phyloP scores from a whole-genome alignment of 2,888 invertebrate species.

The Formica aserva region DNA sequence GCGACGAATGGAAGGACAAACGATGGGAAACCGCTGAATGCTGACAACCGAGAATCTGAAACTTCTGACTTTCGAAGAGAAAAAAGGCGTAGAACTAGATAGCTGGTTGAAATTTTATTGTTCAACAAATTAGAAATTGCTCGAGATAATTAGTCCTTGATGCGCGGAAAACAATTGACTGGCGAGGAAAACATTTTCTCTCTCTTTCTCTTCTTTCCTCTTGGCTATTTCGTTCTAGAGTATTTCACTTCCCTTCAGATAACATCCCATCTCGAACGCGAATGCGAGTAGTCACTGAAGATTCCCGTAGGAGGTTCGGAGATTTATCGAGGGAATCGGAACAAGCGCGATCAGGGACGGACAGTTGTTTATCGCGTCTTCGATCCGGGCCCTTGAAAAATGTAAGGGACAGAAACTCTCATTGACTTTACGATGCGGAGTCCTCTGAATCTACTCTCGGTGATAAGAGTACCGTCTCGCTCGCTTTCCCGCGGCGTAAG shows the following conservation, averaged over 20 bases:
- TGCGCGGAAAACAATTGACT: conserved; percentile 16
- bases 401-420: conserved; percentile 65
- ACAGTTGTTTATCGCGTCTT: conserved; percentile 64
- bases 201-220: background rate
- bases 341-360: conserved; percentile 47
- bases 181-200: background rate
- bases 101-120: background rate
- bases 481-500: background rate
- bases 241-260: conserved; percentile 26
- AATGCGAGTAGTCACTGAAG: conserved; percentile 38
- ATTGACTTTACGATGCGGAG: conserved; percentile 70
- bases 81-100: background rate
- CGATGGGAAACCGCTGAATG: conserved; percentile 12
- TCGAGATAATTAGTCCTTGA: background rate
- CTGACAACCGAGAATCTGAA: background rate
- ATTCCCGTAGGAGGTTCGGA: conserved; percentile 44
- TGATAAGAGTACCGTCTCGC: conserved; percentile 54
- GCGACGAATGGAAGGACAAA: conserved; percentile 12
- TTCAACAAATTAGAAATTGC: background rate
- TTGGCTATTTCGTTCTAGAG: background rate
- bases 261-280: conserved; percentile 19
- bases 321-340: conserved; percentile 55
- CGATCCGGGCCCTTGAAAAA: conserved; percentile 65
- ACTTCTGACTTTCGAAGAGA: background rate
- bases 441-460: conserved; percentile 61